A percentile compares a stretch with the other conserved stretches of the same genome.
These are phyloP conservation scores for Benitochromis conjunctus DNA, from an alignment of 2,113 vertebrate species.

Conservation along the genomic window DNA sequence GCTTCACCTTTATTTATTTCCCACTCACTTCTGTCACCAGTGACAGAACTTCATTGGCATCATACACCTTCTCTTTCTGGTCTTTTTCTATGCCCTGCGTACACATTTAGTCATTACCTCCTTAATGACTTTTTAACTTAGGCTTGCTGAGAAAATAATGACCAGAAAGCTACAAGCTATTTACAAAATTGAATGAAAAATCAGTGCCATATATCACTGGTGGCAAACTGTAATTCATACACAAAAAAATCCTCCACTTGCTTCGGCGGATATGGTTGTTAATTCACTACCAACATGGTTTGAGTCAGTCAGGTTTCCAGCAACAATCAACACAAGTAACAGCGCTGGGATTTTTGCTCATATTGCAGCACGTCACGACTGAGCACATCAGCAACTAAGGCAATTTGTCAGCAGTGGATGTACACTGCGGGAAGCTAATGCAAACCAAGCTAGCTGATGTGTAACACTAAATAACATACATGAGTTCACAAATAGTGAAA, in stretches of 20 bases:
- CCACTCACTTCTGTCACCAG: background rate
- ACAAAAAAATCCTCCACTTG: background rate
- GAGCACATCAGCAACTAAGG: slow-evolving; percentile 9
- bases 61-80: background rate
- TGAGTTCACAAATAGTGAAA: background rate
- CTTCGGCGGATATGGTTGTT: background rate
- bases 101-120: background rate
- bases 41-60: background rate
- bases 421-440: background rate
- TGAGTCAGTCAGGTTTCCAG: background rate
- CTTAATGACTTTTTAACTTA: background rate
- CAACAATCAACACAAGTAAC: background rate
- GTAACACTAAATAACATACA: slow-evolving; percentile 18
- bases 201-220: background rate
- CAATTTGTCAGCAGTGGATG: slow-evolving; percentile 16
- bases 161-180: background rate
- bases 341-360: background rate
- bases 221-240: background rate
- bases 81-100: background rate
- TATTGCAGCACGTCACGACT: slow-evolving; percentile 5
- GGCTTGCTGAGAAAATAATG: background rate
- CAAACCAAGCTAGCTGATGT: background rate
- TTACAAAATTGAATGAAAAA: background rate
- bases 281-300: background rate
- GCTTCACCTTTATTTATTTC: background rate